Evolutionary conservation across 2,888 invertebrate genomes (phyloP), one percentile per base, ranked within the genome.

Genomic region (Lasioglossum lativentre): DNA sequence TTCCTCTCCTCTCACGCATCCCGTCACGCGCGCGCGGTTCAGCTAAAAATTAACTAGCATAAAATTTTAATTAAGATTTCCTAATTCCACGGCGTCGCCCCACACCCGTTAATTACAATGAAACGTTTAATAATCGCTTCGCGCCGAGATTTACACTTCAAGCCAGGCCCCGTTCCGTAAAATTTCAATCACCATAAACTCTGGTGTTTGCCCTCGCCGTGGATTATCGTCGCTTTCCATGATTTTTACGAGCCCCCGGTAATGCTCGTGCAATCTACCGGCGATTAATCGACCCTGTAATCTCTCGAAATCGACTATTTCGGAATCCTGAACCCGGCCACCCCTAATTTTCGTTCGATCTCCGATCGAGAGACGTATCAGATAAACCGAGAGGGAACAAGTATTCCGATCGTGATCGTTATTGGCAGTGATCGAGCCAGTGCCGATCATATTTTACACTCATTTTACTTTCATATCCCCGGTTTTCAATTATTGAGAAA

Each of bases 181-280:
- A 93, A 93, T 93, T 93, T 92, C 92, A 92, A 93, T 93, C 92
- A 92, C 88, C 91, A 92, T 93, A 92, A 93, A 93, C 84, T 82
- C 82, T 76, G 75, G 74, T 73, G 76, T 87, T 89, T 78, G 71
- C 70, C 75, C 73, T 42, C 27, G 30, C 16, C 70, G 45, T 59
- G 52, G 45, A 45, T 75, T 78, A 80, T 66, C 75, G 76, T 56
- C 30, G 63, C 59, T 74, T 90, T 72, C 56, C 85, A 75, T 23
- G 72, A 83, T 76, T 80, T 80, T 80, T 80, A 78, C 78, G 85
- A 78, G 71, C 59, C 23, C 12, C 30, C 47, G 59, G 59, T 84
- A 84, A 84, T 84, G 74, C 74, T 73, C 77, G 27, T 70, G 77
- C 68, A 73, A 63, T 74, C 77, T 47, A 47, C 59, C 34, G 71